phyloP scores from a whole-genome alignment of 1,140 invertebrate genomes.

The Choristoneura fumiferana region DNA sequence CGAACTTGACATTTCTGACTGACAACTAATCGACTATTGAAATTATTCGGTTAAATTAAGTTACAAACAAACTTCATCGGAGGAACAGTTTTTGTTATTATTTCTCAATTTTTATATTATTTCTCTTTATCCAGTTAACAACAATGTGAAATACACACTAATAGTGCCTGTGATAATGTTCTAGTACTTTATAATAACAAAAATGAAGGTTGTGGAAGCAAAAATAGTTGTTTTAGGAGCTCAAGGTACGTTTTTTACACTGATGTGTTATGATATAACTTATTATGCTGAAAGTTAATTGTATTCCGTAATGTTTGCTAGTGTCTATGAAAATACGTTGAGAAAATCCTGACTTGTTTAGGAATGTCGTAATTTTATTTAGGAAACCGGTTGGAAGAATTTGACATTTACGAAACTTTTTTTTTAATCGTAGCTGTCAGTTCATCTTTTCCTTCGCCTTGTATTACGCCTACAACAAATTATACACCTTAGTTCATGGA shows the following conservation, averaged over 20 bases:
- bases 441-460: background rate
- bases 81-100: background rate
- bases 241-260: slow-evolving; percentile 82
- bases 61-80: background rate
- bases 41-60: background rate
- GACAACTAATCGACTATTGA: background rate
- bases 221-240: slow-evolving; percentile 90
- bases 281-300: slow-evolving; percentile 16
- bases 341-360: too few species aligned
- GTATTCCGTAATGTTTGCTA: slow-evolving; percentile 1
- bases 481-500: too few species aligned
- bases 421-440: background rate
- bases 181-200: slow-evolving; percentile 23
- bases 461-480: too few species aligned
- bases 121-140: slow-evolving; percentile 11
- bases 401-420: background rate
- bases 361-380: background rate
- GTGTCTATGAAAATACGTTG: too few species aligned
- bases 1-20: background rate
- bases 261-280: slow-evolving; percentile 24
- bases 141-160: slow-evolving; percentile 22
- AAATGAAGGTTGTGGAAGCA: slow-evolving; percentile 86
- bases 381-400: background rate
- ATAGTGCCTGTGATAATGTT: slow-evolving; percentile 1
- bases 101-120: slow-evolving; percentile 6